Evolutionary conservation across 2,113 vertebrate genomes (phyloP).

Genomic region (Taxidea taxus): DNA sequence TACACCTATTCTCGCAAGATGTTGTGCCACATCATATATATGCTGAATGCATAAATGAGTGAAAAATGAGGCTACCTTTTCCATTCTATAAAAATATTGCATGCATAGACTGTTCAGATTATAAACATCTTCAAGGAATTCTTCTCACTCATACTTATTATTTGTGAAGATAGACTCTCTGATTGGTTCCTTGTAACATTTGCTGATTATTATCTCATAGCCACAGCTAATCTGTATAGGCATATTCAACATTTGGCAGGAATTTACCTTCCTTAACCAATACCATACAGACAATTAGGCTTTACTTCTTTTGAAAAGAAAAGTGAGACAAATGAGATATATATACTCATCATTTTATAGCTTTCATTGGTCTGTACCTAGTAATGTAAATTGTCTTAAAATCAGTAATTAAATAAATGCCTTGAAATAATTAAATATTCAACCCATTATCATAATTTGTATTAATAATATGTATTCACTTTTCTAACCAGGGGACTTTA

Average conservation of each 20-base stretch:
- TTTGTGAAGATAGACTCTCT: background rate
- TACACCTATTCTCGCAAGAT: background rate
- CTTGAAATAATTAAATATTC: slow-evolving; percentile 61
- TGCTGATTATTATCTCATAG: background rate
- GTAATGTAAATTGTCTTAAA: background rate
- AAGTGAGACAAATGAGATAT: background rate
- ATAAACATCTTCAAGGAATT: background rate
- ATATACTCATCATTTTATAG: background rate
- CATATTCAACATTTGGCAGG: background rate
- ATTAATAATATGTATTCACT: slow-evolving; percentile 39
- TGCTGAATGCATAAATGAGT: background rate
- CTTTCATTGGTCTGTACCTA: background rate
- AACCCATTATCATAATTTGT: slow-evolving; percentile 44
- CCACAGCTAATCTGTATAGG: background rate
- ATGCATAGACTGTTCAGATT: background rate
- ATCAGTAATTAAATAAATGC: slow-evolving; percentile 21
- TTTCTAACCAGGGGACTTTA: background rate
- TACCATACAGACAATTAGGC: background rate
- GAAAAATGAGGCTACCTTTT: background rate
- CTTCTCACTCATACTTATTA: background rate
- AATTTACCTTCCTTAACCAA: background rate
- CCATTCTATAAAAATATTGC: background rate
- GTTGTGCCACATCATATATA: background rate
- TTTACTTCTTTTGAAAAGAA: background rate
- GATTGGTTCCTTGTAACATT: background rate